These are phyloP conservation scores for Lumbricus terrestris DNA, from an alignment of 2,888 invertebrate genomes.

Conservation along the genomic window DNA sequence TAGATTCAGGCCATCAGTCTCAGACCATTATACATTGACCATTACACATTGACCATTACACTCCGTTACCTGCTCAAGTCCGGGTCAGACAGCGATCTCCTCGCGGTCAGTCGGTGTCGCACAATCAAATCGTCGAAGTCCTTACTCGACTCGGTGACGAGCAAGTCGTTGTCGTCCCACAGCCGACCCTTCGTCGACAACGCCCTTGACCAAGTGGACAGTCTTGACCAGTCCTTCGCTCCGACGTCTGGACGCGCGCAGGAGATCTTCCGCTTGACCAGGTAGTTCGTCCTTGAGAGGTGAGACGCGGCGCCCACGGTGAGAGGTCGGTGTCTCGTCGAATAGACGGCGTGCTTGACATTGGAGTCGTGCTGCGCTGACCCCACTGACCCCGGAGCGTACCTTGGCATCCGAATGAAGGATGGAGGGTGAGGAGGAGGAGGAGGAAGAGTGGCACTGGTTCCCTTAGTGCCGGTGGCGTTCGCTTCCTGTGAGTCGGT, in stretches of 20 bases:
- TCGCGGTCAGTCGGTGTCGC: background rate
- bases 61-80: slow-evolving; percentile 6
- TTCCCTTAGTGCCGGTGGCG: background rate
- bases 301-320: background rate
- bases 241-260: background rate
- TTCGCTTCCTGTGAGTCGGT: background rate
- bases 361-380: background rate
- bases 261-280: background rate
- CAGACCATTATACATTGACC: too few relatives aligned
- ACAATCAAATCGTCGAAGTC: background rate
- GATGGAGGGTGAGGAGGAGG: background rate
- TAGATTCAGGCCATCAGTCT: too few relatives aligned
- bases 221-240: background rate
- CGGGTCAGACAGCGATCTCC: background rate
- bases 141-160: background rate
- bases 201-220: background rate
- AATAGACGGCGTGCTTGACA: background rate
- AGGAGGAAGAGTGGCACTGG: background rate
- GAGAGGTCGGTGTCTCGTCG: background rate
- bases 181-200: slow-evolving; percentile 3
- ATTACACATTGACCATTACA: too few relatives aligned
- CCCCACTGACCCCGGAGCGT: background rate
- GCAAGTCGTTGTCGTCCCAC: slow-evolving; percentile 6
- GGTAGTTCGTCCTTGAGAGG: background rate
- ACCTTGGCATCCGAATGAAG: background rate